A percentile compares a stretch with the other conserved stretches of the same genome.
Evolutionary conservation across 2,113 vertebrate genomes (phyloP).

Genomic region (Ophthalmolycus amberensis): DNA sequence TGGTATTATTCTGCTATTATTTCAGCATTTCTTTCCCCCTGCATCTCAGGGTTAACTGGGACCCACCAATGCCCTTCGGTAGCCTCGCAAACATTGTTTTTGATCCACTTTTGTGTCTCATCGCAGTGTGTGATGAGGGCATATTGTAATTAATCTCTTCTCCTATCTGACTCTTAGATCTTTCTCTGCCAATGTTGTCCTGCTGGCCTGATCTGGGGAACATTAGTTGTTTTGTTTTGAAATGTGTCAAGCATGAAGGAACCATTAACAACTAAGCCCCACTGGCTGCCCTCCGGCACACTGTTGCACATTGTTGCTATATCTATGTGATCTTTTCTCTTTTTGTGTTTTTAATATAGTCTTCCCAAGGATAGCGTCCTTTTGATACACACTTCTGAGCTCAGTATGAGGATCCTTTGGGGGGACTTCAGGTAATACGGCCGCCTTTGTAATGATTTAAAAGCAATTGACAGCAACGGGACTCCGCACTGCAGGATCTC

Average conservation of each 20-base stretch:
- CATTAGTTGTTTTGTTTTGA: conserved; percentile 78
- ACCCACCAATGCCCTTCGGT: conserved; percentile 38
- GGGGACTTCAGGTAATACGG: conserved; percentile 42
- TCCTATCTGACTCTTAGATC: conserved; percentile 73
- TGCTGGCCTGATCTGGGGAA: conserved; percentile 72
- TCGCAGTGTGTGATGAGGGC: conserved; percentile 56
- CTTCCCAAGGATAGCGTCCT: conserved; percentile 51
- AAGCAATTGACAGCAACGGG: conserved; percentile 30
- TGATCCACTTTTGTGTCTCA: conserved; percentile 58
- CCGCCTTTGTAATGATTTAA: conserved; percentile 43
- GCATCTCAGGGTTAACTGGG: conserved; percentile 22
- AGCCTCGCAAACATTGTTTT: conserved; percentile 47
- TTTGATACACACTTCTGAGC: conserved; percentile 63
- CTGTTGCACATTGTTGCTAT: conserved; percentile 54
- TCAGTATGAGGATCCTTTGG: conserved; percentile 33
- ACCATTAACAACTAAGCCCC: conserved; percentile 64
- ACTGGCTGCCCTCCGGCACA: conserved; percentile 68
- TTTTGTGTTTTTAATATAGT: conserved; percentile 60
- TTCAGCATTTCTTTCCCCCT: conserved; percentile 36
- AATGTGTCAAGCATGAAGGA: conserved; percentile 76
- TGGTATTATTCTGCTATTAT: conserved; percentile 56
- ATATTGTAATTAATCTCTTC: conserved; percentile 73
- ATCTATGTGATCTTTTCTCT: conserved; percentile 67
- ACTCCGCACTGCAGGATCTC: neutral
- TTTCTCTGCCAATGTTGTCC: conserved; percentile 69